Base-by-base conservation (phyloP, 2,113 vertebrate species). In the Cebus imitator region DNA sequence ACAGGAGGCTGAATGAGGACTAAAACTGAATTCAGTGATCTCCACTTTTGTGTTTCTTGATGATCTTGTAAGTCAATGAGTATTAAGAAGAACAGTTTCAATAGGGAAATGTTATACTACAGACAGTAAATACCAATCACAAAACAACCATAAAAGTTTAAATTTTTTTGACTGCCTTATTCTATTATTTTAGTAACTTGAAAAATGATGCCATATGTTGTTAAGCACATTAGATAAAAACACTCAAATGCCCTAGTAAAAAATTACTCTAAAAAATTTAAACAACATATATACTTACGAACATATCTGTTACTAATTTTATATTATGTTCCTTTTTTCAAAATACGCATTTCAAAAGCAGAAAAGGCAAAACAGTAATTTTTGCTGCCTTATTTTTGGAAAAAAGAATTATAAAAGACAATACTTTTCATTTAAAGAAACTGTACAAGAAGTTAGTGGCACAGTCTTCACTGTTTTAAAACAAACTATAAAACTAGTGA, bases 141-240 rank as follows among this genome's bases (percentile, higher is more conserved):
- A 81, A 87, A 98, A 23, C 30, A 58, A 72, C 50, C 18, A 52
- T 64, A 73, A 55, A 95, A 72, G n/a, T 75, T 93, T 61, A 86
- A 72, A 78, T 82, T 93, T 87, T 78, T 87, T 48, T 37, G 50
- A 48, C 5, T 72, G 37, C 21, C 50, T 83, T 58, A 79, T 58
- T 94, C 40, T 88, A 76, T 94, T 89, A 90, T 52, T 84, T 76
- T 72, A 94, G 5, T 82, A 96, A 94, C n/a, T 18, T 84, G 58
- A 91, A 95, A 97, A 97, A 82, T 87, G n/a, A 52, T 68, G n/a
- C 8, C 4, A 68, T 18, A 64, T 40, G 43, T 40, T 89, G 32
- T 80, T 50, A 90, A 95, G 82, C 43, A 92, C 37, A 94, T 89
- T 91, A 91, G 68, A 94, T 6, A 97, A 94, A 97, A 78, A 52